These are phyloP conservation scores for Aethina tumida DNA, from an alignment of 1,140 invertebrate genomes.

Conservation along the genomic window DNA sequence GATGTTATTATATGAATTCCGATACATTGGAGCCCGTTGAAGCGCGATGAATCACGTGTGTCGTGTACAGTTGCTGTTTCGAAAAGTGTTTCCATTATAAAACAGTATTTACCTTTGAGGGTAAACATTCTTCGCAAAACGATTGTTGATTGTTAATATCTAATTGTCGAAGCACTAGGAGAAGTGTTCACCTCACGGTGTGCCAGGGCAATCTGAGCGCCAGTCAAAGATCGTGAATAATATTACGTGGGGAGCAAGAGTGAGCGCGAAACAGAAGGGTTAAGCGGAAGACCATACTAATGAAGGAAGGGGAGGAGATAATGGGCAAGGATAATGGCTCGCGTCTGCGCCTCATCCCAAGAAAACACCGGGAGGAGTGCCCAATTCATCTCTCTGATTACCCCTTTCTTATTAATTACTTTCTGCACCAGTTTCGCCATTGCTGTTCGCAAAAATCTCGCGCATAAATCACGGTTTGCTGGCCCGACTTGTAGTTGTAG, in stretches of 20 bases:
- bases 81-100: neutral
- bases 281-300: conserved; percentile 19
- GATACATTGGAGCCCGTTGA: too few relatives aligned
- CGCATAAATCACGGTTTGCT: conserved; percentile 4
- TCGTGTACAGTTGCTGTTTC: too few relatives aligned
- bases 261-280: conserved; percentile 13
- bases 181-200: too few relatives aligned
- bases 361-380: conserved; percentile 16
- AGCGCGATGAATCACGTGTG: too few relatives aligned
- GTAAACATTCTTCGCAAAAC: conserved; percentile 4
- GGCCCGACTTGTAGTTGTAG: conserved; percentile 5
- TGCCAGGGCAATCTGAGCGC: too few relatives aligned
- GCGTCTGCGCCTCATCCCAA: conserved; percentile 12
- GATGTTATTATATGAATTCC: too few relatives aligned
- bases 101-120: neutral
- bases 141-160: neutral
- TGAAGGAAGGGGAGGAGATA: conserved; percentile 21
- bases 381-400: too few relatives aligned
- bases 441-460: conserved; percentile 12
- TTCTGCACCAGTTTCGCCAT: conserved; percentile 9
- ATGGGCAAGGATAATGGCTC: conserved; percentile 22
- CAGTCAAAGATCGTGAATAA: too few relatives aligned
- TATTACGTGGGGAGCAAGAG: too few relatives aligned
- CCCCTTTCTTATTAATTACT: too few relatives aligned
- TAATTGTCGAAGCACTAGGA: neutral